phyloP scores from a whole-genome alignment of 2,797 vertebrate species.

The Anas capensis region DNA sequence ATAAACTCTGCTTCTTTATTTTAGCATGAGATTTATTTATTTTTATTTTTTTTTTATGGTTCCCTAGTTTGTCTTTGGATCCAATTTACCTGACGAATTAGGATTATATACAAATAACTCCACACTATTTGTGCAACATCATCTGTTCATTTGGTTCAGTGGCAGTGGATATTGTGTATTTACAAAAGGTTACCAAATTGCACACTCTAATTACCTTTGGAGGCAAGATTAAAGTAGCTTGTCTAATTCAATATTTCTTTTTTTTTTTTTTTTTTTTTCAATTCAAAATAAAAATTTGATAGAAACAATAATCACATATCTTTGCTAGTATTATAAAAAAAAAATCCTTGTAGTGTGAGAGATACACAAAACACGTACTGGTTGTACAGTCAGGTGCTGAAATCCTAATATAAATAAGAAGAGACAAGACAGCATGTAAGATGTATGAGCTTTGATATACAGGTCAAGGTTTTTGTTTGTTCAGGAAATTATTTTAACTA shows the following conservation, averaged over 20 bases:
- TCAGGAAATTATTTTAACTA: conserved; percentile 39
- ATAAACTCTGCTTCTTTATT: not conserved
- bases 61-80: not conserved
- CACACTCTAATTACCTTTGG: not conserved
- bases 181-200: not conserved
- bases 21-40: not conserved
- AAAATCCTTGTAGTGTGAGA: not conserved
- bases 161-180: not conserved
- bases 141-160: not conserved
- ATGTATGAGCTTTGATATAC: conserved; percentile 13
- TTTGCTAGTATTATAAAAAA: not conserved
- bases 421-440: conserved; percentile 1
- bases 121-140: not conserved
- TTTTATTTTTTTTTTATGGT: not conserved
- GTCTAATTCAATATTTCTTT: conserved; percentile 27
- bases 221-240: conserved; percentile 29
- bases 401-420: conserved; percentile 25
- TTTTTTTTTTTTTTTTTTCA: not conserved
- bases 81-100: not conserved
- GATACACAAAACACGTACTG: not conserved
- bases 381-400: conserved; percentile 1
- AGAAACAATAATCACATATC: conserved; percentile 18
- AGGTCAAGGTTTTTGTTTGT: conserved; percentile 10
- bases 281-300: not conserved
- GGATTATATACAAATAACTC: not conserved